Evolutionary conservation across 2,797 vertebrate genomes (phyloP).

Genomic region (Odontamblyopus rebecca): DNA sequence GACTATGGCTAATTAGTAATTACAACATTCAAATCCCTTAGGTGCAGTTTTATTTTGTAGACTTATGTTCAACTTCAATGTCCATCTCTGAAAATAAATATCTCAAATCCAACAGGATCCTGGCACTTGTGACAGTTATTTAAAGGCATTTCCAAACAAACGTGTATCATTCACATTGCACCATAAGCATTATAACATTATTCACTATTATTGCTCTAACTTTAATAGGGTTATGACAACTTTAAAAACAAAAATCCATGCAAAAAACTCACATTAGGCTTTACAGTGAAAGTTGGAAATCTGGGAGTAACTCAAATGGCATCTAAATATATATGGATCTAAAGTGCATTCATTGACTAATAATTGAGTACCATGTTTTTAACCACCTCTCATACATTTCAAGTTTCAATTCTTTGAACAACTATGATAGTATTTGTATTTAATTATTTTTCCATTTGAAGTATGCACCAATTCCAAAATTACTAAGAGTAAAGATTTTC

Average conservation of each 20-base stretch:
- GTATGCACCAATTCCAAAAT: not conserved
- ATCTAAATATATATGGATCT: not conserved
- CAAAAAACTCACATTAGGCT: constrained; percentile 83
- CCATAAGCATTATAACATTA: constrained; percentile 18
- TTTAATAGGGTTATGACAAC: constrained; percentile 24
- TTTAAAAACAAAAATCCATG: constrained; percentile 43
- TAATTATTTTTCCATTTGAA: not conserved
- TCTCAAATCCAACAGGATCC: constrained; percentile 21
- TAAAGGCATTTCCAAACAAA: constrained; percentile 41
- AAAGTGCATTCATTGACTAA: not conserved
- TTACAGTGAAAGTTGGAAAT: constrained; percentile 17
- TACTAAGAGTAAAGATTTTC: too few species aligned
- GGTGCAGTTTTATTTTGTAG: not conserved
- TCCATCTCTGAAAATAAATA: constrained; percentile 9
- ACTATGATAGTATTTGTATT: too few species aligned
- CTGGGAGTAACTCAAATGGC: not conserved
- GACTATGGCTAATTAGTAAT: constrained; percentile 2
- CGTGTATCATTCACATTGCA: constrained; percentile 18
- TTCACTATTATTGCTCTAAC: constrained; percentile 11
- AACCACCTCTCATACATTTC: not conserved
- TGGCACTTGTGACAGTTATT: constrained; percentile 52
- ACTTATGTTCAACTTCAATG: not conserved
- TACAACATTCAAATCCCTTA: not conserved
- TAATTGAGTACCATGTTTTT: not conserved
- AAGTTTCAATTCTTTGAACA: not conserved